Percentiles rank a stretch among this genome's conserved stretches.
phyloP scores from a whole-genome alignment of 1,140 invertebrate genomes.

The Drosophila willistoni region DNA sequence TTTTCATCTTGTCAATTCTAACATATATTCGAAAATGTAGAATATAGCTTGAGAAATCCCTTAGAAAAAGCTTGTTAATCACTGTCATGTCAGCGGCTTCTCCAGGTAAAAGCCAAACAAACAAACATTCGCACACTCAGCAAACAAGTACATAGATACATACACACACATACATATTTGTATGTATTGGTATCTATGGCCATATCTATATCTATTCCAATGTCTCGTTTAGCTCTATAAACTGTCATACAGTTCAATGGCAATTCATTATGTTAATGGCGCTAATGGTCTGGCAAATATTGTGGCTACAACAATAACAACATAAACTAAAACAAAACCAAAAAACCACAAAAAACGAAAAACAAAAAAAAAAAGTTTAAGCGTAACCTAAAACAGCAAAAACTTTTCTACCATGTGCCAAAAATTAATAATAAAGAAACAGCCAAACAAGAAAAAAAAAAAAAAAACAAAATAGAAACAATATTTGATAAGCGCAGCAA shows the following conservation, averaged over 20 bases:
- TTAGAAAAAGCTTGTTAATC: constrained; percentile 38
- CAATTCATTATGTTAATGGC: constrained; percentile 80
- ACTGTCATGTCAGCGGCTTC: constrained; percentile 31
- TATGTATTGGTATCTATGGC: not conserved
- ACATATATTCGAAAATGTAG: not conserved
- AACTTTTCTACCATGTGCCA: constrained; percentile 50
- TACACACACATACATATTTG: too few species aligned
- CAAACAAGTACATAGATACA: not conserved
- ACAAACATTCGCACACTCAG: not conserved
- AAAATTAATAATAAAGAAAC: constrained; percentile 36
- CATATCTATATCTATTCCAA: constrained; percentile 13
- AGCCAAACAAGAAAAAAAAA: constrained; percentile 9
- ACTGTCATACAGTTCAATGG: constrained; percentile 59
- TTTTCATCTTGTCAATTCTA: too few species aligned
- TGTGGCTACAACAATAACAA: constrained; percentile 52
- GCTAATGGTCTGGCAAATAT: constrained; percentile 78
- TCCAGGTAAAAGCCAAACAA: constrained; percentile 29
- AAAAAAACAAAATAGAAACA: constrained; percentile 58
- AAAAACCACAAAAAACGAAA: constrained; percentile 15
- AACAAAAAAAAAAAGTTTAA: constrained; percentile 9
- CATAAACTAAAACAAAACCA: constrained; percentile 2
- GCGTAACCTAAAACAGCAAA: constrained; percentile 14
- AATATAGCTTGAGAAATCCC: not conserved
- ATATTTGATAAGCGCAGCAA: constrained; percentile 78
- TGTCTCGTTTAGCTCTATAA: constrained; percentile 18